Evolutionary conservation across 2,113 vertebrate genomes (phyloP).

Genomic region (Cyanoderma ruficeps): DNA sequence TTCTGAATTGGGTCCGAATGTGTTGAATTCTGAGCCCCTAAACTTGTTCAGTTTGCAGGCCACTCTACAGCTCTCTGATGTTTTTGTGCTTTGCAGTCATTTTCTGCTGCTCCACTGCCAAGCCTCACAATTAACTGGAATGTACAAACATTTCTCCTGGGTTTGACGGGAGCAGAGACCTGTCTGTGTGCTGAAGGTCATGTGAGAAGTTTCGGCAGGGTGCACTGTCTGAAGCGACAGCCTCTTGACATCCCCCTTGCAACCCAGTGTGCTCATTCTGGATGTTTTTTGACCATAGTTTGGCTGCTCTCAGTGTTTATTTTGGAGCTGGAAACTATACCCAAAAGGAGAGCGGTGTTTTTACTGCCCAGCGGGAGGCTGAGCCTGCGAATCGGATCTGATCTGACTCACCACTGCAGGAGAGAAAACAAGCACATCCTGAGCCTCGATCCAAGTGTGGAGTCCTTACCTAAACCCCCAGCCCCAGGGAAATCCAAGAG

Average conservation of each 20-base stretch:
- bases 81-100: conserved; percentile 41
- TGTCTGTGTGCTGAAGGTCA: conserved; percentile 51
- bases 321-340: conserved; percentile 50
- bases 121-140: conserved; percentile 42
- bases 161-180: conserved; percentile 50
- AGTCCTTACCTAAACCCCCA: conserved; percentile 55
- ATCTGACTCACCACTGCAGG: conserved; percentile 59
- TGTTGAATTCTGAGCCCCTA: background rate
- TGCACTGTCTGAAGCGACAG: conserved; percentile 60
- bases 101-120: conserved; percentile 17
- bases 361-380: conserved; percentile 45
- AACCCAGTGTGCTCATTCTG: conserved; percentile 33
- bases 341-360: conserved; percentile 47
- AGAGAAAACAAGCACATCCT: conserved; percentile 68
- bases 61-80: background rate
- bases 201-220: conserved; percentile 54
- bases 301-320: conserved; percentile 46
- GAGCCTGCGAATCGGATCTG: conserved; percentile 42
- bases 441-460: conserved; percentile 14
- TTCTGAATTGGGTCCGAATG: background rate
- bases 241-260: conserved; percentile 48
- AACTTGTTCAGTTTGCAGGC: background rate
- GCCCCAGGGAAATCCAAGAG: conserved; percentile 17
- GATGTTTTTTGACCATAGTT: conserved; percentile 50
- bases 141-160: conserved; percentile 41